phyloP scores from a whole-genome alignment of 2,888 invertebrate genomes.

The Tenthredo distinguenda region DNA sequence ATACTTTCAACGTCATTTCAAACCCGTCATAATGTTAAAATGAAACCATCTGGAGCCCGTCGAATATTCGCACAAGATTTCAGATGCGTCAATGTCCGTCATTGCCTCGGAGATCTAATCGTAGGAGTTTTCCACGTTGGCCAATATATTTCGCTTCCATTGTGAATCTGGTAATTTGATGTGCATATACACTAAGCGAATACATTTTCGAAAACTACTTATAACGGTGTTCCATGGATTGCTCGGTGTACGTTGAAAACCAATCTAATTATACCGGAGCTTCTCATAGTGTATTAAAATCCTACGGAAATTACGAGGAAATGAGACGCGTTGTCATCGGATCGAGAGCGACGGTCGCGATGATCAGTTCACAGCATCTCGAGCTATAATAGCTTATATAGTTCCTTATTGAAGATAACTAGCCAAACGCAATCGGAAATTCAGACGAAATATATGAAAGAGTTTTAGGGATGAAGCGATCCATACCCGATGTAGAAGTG shows the following conservation, averaged over 20 bases:
- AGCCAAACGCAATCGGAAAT: background rate
- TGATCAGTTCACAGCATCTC: slow-evolving; percentile 1
- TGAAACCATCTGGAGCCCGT: background rate
- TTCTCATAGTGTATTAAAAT: background rate
- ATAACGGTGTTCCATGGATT: background rate
- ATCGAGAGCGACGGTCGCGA: background rate
- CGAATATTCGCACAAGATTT: background rate
- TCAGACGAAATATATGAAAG: background rate
- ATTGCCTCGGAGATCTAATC: background rate
- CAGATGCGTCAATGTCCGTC: background rate
- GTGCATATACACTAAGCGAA: background rate
- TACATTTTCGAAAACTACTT: background rate
- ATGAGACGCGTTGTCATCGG: slow-evolving; percentile 23
- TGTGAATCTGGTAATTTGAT: background rate
- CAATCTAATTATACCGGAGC: slow-evolving; percentile 12
- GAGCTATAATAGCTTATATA: background rate
- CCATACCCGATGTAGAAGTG: background rate
- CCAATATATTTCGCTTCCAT: background rate
- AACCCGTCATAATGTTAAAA: background rate
- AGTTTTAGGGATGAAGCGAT: background rate
- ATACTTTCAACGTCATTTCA: background rate
- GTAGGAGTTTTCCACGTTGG: background rate
- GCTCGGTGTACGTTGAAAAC: background rate
- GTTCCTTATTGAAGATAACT: background rate
- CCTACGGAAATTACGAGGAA: slow-evolving; percentile 36